Base-by-base conservation (phyloP, 1,140 invertebrate genomes). In the Trichonephila clavata region DNA sequence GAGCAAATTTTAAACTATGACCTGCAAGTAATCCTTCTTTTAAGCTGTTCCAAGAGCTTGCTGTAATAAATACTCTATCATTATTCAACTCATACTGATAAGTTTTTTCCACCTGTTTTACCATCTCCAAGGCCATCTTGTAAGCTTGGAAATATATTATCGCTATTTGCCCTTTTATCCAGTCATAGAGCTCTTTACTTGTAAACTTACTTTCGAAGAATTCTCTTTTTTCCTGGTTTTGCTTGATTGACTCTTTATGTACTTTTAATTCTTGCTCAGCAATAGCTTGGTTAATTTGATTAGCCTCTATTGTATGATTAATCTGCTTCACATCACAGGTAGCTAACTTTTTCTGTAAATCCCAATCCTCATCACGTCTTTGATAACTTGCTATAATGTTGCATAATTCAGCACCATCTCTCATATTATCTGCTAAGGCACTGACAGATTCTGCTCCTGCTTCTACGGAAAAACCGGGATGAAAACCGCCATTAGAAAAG, bases 141-240 rank as follows among this genome's bases (percentile, higher is more conserved):
- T 65, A 65, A 65, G 63, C 63, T 65, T 65, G 63, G 63, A 65
- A 65, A 65, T 65, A 65, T 65, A 65, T 65, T 65, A 65, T 65
- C 63, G 63, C 63, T 65, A 65, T 65, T 65, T 65, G 63, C 63
- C 63, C 63, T 65, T 65, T 65, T 10, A 65, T 65, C 63, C 63
- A 65, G 63, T 65, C 63, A 65, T 65, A 65, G 63, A 65, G 63
- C 63, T 65, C 63, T 65, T 65, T 65, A 65, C 63, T 65, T 65
- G 63, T 65, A 65, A 65, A 65, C 63, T 65, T 65, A 65, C 63
- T 65, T 65, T 65, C 63, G 63, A 65, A 65, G 63, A 65, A 65
- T 65, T 65, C 63, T 65, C 63, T 65, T 65, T 65, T 65, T 65
- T 65, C 63, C 63, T 65, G 63, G 63, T 65, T 65, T 65, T 65